Evolutionary conservation across 2,113 vertebrate genomes (phyloP).

Genomic region (Riparia riparia): DNA sequence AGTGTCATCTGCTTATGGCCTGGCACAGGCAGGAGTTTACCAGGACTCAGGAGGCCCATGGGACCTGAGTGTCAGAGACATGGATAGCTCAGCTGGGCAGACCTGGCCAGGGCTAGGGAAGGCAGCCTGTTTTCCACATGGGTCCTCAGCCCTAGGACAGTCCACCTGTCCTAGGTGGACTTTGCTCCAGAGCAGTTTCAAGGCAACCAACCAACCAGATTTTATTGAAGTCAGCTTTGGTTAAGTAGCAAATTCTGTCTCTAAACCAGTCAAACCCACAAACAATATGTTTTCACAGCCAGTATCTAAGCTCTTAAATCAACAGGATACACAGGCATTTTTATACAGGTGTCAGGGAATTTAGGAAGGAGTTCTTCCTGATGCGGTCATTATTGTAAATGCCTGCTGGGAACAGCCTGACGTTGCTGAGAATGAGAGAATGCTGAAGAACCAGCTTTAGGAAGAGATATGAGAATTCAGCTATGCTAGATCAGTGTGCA

Average conservation of each 20-base stretch:
- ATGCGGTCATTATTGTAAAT: fast-evolving
- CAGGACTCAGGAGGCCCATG: background rate
- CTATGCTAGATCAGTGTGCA: background rate
- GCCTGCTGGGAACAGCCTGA: background rate
- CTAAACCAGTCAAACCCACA: background rate
- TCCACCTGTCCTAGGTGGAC: background rate
- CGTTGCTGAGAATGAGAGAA: background rate
- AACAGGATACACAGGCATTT: background rate
- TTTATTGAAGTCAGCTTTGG: background rate
- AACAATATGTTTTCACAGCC: background rate
- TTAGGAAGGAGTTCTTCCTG: background rate
- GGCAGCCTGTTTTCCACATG: background rate
- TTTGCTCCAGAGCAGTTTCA: background rate
- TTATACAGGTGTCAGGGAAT: background rate
- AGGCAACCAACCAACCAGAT: background rate
- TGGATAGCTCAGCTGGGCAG: background rate
- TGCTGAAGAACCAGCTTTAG: background rate
- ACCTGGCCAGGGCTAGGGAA: background rate
- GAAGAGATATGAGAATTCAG: background rate
- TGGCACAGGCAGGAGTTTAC: background rate
- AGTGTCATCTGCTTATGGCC: background rate
- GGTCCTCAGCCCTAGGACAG: background rate
- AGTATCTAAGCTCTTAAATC: background rate
- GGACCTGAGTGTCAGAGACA: background rate
- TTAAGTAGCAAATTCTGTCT: background rate